These are phyloP conservation scores for Clitarchus hookeri DNA, from an alignment of 2,888 invertebrate species.

Conservation along the genomic window DNA sequence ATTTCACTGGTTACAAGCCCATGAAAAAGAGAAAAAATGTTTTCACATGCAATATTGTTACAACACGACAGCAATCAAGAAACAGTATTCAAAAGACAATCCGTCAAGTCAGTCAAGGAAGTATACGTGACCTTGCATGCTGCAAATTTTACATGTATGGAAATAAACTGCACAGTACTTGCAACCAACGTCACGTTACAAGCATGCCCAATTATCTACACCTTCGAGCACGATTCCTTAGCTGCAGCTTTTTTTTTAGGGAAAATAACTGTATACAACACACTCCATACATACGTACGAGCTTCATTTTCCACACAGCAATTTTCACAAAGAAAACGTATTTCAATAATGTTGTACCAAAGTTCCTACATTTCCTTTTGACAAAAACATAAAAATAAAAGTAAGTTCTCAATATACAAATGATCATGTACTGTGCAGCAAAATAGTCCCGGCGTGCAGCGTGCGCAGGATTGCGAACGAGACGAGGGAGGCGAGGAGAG, in stretches of 20 bases:
- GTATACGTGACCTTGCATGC: neutral
- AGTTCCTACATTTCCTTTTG: neutral
- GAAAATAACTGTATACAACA: constrained; percentile 1
- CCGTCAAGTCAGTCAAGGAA: neutral
- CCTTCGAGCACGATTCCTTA: neutral
- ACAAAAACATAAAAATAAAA: neutral
- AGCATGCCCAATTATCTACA: neutral
- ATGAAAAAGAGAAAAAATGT: neutral
- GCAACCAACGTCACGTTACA: neutral
- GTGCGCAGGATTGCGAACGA: neutral
- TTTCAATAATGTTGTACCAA: neutral
- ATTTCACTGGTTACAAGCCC: neutral
- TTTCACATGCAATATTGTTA: neutral
- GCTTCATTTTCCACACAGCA: neutral
- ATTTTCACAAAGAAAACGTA: neutral
- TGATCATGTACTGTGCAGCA: no score
- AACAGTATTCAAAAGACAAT: neutral
- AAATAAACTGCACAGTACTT: neutral
- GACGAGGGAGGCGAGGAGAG: neutral
- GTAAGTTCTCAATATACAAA: no score
- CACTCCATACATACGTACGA: neutral
- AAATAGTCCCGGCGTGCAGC: neutral
- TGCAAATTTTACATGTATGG: neutral
- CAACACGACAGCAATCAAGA: neutral
- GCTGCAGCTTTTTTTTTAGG: neutral